phyloP scores from a whole-genome alignment of 2,888 invertebrate species.

The Piscicola geometra region DNA sequence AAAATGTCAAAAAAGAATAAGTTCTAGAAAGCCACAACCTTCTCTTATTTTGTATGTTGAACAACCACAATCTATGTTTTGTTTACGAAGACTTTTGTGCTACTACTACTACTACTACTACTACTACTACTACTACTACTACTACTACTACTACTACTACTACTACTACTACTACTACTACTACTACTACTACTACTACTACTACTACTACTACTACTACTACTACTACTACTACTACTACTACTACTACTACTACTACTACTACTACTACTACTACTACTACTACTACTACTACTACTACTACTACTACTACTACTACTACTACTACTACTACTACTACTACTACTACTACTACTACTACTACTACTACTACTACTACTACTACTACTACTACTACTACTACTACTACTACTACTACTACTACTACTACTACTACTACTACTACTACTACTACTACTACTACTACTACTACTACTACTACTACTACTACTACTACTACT shows the following conservation, averaged over 20 bases:
- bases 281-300: conserved; percentile 15
- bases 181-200: conserved; percentile 36
- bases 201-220: conserved; percentile 36
- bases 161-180: conserved; percentile 36
- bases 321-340: neutral
- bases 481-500: conserved; percentile 35
- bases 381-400: conserved; percentile 37
- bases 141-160: conserved; percentile 20
- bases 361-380: neutral
- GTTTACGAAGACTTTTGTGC: too few species aligned
- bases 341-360: conserved; percentile 2
- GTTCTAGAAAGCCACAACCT: too few species aligned
- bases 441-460: conserved; percentile 41
- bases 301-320: neutral
- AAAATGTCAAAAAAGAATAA: too few species aligned
- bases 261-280: conserved; percentile 25
- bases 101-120: too few species aligned
- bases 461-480: conserved; percentile 37
- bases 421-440: conserved; percentile 41
- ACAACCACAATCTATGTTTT: too few species aligned
- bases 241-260: conserved; percentile 32
- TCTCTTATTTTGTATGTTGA: too few species aligned
- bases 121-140: too few species aligned
- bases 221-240: conserved; percentile 35
- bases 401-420: conserved; percentile 41